Conservation (phyloP, 2,113 vertebrate genomes). For the Colinus virginianus region DNA sequence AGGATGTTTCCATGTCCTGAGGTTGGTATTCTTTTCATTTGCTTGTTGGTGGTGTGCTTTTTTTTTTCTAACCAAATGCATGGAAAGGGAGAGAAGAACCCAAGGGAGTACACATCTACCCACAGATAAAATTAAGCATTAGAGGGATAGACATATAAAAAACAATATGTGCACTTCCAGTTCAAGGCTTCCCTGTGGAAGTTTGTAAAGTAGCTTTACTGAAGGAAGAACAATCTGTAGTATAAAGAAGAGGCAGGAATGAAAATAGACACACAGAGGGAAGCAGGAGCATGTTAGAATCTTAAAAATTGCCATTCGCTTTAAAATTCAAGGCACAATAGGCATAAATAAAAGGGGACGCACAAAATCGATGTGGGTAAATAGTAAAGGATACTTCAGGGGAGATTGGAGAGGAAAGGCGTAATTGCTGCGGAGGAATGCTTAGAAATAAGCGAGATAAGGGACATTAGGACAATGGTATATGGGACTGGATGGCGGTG, state of each 20-base stretch:
- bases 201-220: not conserved
- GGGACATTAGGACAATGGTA: conserved; percentile 51
- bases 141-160: not conserved
- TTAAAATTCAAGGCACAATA: conserved; percentile 54
- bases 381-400: conserved; percentile 48
- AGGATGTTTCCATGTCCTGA: not conserved
- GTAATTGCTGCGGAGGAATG: conserved; percentile 59
- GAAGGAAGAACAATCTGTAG: not conserved
- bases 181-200: not conserved
- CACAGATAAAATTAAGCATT: not conserved
- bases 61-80: not conserved
- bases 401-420: conserved; percentile 47
- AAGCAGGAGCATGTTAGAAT: not conserved
- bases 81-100: not conserved
- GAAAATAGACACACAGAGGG: not conserved
- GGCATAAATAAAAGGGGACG: conserved; percentile 50
- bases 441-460: conserved; percentile 61
- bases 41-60: not conserved
- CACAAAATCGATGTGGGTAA: conserved; percentile 60
- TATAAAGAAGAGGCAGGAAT: not conserved
- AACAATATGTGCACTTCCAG: not conserved
- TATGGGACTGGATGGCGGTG: not conserved
- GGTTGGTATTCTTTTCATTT: not conserved
- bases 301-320: not conserved
- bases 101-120: not conserved